Base-by-base conservation (phyloP, 2,888 invertebrate genomes). In the Penaeus monodon region DNA sequence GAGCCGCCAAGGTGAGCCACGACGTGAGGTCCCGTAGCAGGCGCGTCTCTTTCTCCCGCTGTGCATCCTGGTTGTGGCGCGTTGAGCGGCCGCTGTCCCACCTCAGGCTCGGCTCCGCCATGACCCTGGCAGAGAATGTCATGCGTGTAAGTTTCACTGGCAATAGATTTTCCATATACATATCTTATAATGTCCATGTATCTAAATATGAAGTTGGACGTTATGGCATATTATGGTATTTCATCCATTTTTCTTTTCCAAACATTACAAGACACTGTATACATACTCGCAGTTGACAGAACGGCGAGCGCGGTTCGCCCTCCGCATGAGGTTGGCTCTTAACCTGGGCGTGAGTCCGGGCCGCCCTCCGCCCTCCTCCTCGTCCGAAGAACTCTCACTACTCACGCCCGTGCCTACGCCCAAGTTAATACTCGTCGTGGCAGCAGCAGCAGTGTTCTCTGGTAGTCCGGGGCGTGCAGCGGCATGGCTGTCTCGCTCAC, bases 41-140 rank as follows among this genome's bases (percentile, higher is more conserved):
- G 17, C 83, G 78, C 12, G 81, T 77, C 77, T 90, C 90, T 0
- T 89, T 77, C 64, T 89, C 89, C 57, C 90, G 77, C 77, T 90
- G 90, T 0, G 82, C 83, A 66, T 90, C 90, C 83, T 90, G 90
- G 81, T 90, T 90, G 81, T 90, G 89, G 3, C 90, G 88, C 8
- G 89, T 88, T 3, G 90, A 90, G 20, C 89, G 76, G 12, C 88
- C 84, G 14, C 88, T 85, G 66, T 88, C 89, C 90, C 90, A 90
- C 8, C 88, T 85, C 76, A 86, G 81, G 74, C 84, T 86, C 27
- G 88, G 89, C 33, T 88, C 88, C 2, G 86, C 86, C 84, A 86
- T 80, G 57, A 88, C 82, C 76, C 89, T 89, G 78, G n/a, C 24
- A 22, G 22, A 57, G 20, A 22, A 7, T 4, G 27, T 14, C 38